Evolutionary conservation across 2,888 invertebrate species (phyloP).

Genomic region (Sphecodes monilicornis): DNA sequence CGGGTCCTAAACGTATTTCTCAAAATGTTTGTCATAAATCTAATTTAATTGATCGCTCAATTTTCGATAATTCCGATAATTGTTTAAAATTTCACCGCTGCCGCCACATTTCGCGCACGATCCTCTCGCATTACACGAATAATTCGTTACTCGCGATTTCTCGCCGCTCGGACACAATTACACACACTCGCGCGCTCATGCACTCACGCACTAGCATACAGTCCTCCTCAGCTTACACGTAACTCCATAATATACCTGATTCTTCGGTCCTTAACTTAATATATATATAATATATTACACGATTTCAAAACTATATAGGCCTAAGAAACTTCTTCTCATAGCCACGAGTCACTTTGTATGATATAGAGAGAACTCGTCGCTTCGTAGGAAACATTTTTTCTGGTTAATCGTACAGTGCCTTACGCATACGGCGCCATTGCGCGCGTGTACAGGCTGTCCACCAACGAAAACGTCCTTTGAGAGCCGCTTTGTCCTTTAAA

Average conservation of each 20-base stretch:
- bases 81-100: not conserved
- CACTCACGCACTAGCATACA: not conserved
- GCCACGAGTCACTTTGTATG: constrained; percentile 69
- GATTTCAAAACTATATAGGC: constrained; percentile 70
- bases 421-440: constrained; percentile 13
- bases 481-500: not conserved
- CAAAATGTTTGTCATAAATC: not conserved
- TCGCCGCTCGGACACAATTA: not conserved
- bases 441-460: constrained; percentile 1
- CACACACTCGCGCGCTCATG: not conserved
- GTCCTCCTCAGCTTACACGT: constrained; percentile 15
- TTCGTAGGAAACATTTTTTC: constrained; percentile 71
- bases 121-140: not conserved
- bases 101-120: not conserved
- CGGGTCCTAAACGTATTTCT: not conserved
- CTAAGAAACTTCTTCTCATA: constrained; percentile 65
- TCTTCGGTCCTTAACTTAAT: constrained; percentile 30
- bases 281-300: constrained; percentile 46
- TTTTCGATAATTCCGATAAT: not conserved
- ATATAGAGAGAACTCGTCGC: constrained; percentile 71
- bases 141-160: not conserved
- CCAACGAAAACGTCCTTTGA: not conserved
- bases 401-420: constrained; percentile 67
- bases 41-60: not conserved
- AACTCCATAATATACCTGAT: constrained; percentile 37